These are phyloP conservation scores for Drosophila willistoni DNA, from an alignment of 1,140 invertebrate species.

Conservation along the genomic window DNA sequence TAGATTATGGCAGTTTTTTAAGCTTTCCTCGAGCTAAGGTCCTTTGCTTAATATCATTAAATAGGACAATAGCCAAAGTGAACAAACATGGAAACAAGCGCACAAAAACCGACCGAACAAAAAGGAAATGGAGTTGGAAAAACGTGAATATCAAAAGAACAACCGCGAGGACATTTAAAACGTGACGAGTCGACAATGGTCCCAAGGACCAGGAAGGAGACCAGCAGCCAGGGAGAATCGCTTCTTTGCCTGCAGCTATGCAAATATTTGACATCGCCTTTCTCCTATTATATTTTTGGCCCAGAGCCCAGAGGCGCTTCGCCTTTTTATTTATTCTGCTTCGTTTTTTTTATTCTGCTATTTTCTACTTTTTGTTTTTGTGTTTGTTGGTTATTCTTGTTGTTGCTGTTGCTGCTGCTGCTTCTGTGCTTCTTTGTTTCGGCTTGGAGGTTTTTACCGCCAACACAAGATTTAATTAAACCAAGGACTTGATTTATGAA, in stretches of 20 bases:
- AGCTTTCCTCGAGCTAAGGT: background rate
- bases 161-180: slow-evolving; percentile 33
- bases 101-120: slow-evolving; percentile 1
- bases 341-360: slow-evolving; percentile 11
- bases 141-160: slow-evolving; percentile 29
- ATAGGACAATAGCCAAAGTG: background rate
- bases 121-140: slow-evolving; percentile 29
- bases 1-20: background rate
- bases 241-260: slow-evolving; percentile 19
- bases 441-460: slow-evolving; percentile 77
- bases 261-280: slow-evolving; percentile 24
- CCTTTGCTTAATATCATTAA: slow-evolving; percentile 3
- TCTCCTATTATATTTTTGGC: slow-evolving; percentile 18
- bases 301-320: slow-evolving; percentile 18
- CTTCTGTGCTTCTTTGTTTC: slow-evolving; percentile 1
- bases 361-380: background rate
- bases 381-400: background rate
- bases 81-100: slow-evolving; percentile 1
- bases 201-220: background rate
- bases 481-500: slow-evolving; percentile 83
- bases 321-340: slow-evolving; percentile 6
- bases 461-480: slow-evolving; percentile 83
- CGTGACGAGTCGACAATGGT: slow-evolving; percentile 26
- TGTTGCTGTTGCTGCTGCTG: background rate
- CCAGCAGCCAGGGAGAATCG: background rate